Conservation (phyloP, 2,113 vertebrate genomes). For the Elephantulus edwardii region DNA sequence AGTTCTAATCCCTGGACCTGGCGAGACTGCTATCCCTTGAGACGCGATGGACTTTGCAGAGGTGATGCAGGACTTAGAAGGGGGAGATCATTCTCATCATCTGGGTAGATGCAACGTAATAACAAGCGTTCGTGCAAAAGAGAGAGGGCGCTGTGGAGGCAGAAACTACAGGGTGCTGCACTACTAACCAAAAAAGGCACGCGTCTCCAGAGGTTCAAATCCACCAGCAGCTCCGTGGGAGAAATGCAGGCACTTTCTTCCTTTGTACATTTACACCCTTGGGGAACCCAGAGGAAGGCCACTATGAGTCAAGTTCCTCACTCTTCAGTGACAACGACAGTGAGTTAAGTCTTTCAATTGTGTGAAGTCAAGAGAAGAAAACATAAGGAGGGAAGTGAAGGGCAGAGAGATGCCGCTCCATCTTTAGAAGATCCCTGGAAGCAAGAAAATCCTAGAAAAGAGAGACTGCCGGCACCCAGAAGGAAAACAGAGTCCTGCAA, state of each 20-base stretch:
- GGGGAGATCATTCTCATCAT: not conserved
- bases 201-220: too few relatives aligned
- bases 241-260: too few relatives aligned
- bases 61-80: not conserved
- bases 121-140: not conserved
- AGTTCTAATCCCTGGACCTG: not conserved
- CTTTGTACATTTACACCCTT: too few relatives aligned
- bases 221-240: too few relatives aligned
- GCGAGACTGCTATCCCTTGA: not conserved
- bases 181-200: too few relatives aligned
- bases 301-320: too few relatives aligned
- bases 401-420: not conserved
- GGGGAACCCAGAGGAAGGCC: too few relatives aligned
- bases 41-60: not conserved
- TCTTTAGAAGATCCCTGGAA: not conserved
- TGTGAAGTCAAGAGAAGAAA: not conserved
- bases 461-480: not conserved
- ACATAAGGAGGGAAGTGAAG: not conserved
- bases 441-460: not conserved
- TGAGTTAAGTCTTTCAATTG: too few relatives aligned
- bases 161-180: too few relatives aligned
- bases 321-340: too few relatives aligned
- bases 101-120: not conserved
- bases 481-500: too few relatives aligned
- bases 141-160: too few relatives aligned